Evolutionary conservation across 2,888 invertebrate species (phyloP).

Genomic region (Hypsopygia costalis): DNA sequence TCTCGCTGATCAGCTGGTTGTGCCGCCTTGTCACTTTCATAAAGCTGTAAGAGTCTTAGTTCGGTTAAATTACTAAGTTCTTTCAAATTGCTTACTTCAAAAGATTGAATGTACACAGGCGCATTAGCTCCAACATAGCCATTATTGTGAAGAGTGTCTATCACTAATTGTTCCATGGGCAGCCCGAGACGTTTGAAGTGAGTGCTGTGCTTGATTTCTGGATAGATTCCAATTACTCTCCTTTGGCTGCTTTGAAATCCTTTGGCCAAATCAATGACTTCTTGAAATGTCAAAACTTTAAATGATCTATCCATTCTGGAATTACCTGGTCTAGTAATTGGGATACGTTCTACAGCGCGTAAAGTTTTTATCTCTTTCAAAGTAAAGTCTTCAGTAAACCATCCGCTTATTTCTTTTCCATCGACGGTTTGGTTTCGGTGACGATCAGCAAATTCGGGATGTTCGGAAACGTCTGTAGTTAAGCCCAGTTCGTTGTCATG

Average conservation of each 20-base stretch:
- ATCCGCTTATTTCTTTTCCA: slow-evolving; percentile 44
- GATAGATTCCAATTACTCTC: slow-evolving; percentile 59
- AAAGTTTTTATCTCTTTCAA: slow-evolving; percentile 62
- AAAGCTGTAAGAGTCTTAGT: slow-evolving; percentile 55
- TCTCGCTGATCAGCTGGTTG: slow-evolving; percentile 53
- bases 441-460: slow-evolving; percentile 50
- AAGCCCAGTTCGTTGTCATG: slow-evolving; percentile 62
- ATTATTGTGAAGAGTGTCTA: slow-evolving; percentile 50
- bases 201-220: slow-evolving; percentile 63
- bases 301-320: slow-evolving; percentile 54
- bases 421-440: slow-evolving; percentile 49
- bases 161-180: slow-evolving; percentile 51
- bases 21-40: slow-evolving; percentile 29
- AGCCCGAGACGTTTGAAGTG: slow-evolving; percentile 53
- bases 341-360: slow-evolving; percentile 53
- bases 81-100: slow-evolving; percentile 63
- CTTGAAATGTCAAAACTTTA: slow-evolving; percentile 57
- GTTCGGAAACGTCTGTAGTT: slow-evolving; percentile 52
- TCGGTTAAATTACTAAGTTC: slow-evolving; percentile 52
- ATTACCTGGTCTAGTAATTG: slow-evolving; percentile 56
- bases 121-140: slow-evolving; percentile 45
- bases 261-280: slow-evolving; percentile 62
- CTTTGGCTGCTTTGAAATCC: slow-evolving; percentile 51
- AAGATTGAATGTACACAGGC: slow-evolving; percentile 67
- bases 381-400: slow-evolving; percentile 72